A percentile compares a stretch with the other conserved stretches of the same genome.
phyloP scores from a whole-genome alignment of 2,113 vertebrate genomes.

The Clupea harengus region DNA sequence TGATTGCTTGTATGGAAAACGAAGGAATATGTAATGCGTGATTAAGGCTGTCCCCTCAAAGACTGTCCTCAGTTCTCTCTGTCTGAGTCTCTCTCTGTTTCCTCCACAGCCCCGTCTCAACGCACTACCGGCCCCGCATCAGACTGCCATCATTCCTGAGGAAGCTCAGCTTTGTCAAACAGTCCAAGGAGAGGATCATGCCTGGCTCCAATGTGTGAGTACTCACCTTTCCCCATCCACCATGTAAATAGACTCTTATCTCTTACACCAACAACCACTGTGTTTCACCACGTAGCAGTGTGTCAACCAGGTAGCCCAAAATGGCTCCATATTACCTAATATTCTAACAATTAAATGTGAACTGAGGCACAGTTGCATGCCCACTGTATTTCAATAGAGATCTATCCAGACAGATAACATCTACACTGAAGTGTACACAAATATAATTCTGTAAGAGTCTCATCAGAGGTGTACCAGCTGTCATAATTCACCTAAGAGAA shows the following conservation, averaged over 20 bases:
- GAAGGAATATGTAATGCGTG: neutral
- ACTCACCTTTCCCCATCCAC: neutral
- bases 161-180: constrained; percentile 57
- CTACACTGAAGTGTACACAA: neutral
- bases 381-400: neutral
- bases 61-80: neutral
- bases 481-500: neutral
- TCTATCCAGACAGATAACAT: neutral
- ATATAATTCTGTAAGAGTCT: neutral
- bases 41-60: neutral
- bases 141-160: constrained; percentile 63
- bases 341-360: neutral
- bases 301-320: neutral
- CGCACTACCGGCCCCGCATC: constrained; percentile 52
- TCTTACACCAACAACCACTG: neutral
- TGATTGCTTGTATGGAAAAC: neutral
- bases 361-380: neutral
- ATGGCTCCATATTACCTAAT: neutral
- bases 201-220: constrained; percentile 68
- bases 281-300: neutral
- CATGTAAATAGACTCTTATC: neutral
- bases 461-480: neutral
- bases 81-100: neutral
- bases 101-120: constrained; percentile 46
- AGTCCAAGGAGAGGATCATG: constrained; percentile 59